Conservation (phyloP, 2,888 invertebrate genomes). For the Epistrophella euchroma region DNA sequence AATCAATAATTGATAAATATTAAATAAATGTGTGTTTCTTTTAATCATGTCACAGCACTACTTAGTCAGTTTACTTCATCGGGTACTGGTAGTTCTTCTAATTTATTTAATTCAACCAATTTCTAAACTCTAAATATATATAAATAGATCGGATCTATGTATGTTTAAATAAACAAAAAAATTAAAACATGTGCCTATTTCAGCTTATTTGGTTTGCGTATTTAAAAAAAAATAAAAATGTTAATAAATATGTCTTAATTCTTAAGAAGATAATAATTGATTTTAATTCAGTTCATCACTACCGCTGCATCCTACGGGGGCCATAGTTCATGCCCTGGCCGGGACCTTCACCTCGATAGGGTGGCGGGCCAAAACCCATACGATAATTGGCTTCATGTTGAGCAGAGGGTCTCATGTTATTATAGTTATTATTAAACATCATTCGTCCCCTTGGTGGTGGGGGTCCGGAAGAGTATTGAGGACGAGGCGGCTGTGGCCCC, state of each 20-base stretch:
- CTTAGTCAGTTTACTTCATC: slow-evolving; percentile 53
- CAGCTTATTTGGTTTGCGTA: slow-evolving; percentile 69
- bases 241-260: slow-evolving; percentile 61
- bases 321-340: slow-evolving; percentile 53
- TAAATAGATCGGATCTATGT: slow-evolving; percentile 19
- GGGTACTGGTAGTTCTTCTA: slow-evolving; percentile 15
- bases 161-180: slow-evolving; percentile 19
- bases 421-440: slow-evolving; percentile 65
- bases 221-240: slow-evolving; percentile 29
- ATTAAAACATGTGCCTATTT: slow-evolving; percentile 40
- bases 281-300: slow-evolving; percentile 38
- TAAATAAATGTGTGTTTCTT: slow-evolving; percentile 50
- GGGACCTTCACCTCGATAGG: slow-evolving; percentile 58
- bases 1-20: slow-evolving; percentile 37
- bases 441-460: slow-evolving; percentile 61
- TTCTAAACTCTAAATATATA: slow-evolving; percentile 1
- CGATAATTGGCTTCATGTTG: slow-evolving; percentile 67
- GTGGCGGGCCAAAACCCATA: slow-evolving; percentile 63
- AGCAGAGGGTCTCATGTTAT: slow-evolving; percentile 50
- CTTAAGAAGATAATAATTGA: slow-evolving; percentile 43
- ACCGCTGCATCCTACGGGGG: slow-evolving; percentile 58
- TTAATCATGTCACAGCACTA: slow-evolving; percentile 67
- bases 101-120: slow-evolving; percentile 16
- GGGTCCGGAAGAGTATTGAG: slow-evolving; percentile 57
- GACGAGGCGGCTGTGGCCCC: slow-evolving; percentile 46